phyloP scores from a whole-genome alignment of 2,888 invertebrate genomes.

The Torymus tubicola region DNA sequence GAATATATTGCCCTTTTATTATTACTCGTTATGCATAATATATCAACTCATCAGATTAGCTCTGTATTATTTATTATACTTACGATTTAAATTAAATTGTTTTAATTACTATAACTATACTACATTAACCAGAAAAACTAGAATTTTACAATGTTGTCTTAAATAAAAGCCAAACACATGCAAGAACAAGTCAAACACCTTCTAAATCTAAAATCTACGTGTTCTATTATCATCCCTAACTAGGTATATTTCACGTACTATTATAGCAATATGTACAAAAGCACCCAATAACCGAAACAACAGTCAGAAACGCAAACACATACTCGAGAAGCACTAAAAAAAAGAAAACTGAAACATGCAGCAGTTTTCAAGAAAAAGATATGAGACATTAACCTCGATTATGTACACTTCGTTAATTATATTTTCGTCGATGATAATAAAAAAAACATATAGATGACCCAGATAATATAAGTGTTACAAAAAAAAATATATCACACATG shows the following conservation, averaged over 20 bases:
- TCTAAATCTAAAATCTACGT: background rate
- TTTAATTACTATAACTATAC: too few relatives aligned
- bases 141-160: slow-evolving; percentile 33
- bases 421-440: slow-evolving; percentile 22
- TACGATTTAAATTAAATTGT: too few relatives aligned
- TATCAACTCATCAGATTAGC: too few relatives aligned
- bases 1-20: too few relatives aligned
- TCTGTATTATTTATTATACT: too few relatives aligned
- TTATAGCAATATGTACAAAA: slow-evolving; percentile 28
- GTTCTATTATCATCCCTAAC: background rate
- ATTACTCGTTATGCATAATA: background rate
- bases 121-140: slow-evolving; percentile 2
- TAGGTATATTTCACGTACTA: background rate
- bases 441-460: slow-evolving; percentile 24
- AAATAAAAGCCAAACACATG: slow-evolving; percentile 44
- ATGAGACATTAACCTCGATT: slow-evolving; percentile 49
- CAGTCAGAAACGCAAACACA: slow-evolving; percentile 10
- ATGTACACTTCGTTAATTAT: slow-evolving; percentile 48
- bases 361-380: slow-evolving; percentile 28
- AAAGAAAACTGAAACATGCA: slow-evolving; percentile 42
- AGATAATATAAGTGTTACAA: slow-evolving; percentile 30
- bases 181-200: slow-evolving; percentile 15
- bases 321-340: slow-evolving; percentile 36
- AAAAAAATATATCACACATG: slow-evolving; percentile 26
- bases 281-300: slow-evolving; percentile 17